Evolutionary conservation across 1,140 invertebrate species (phyloP).

Genomic region (Pomacea maculata): DNA sequence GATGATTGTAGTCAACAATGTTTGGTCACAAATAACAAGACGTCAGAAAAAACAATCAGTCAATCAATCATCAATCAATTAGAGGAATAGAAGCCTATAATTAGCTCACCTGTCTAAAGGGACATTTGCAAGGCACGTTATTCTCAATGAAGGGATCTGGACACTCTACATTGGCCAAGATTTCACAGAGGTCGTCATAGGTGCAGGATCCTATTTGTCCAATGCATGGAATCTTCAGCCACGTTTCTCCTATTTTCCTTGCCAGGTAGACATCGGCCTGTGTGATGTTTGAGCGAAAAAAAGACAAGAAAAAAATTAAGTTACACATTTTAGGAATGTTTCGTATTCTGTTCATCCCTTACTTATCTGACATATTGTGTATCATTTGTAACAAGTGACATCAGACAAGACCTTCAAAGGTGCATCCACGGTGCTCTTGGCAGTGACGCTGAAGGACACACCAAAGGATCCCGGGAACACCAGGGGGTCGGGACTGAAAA

Average conservation of each 20-base stretch:
- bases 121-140: constrained; percentile 42
- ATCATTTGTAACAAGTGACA: not conserved
- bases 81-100: not conserved
- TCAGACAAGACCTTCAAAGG: constrained; percentile 6
- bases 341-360: too few species aligned
- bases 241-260: constrained; percentile 28
- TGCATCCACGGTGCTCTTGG: not conserved
- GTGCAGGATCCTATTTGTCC: constrained; percentile 43
- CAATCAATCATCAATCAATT: not conserved
- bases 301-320: not conserved
- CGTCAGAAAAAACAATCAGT: not conserved
- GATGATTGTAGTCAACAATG: not conserved
- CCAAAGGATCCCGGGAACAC: constrained; percentile 22
- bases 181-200: constrained; percentile 41
- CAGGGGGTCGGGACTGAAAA: constrained; percentile 25
- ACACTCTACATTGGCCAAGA: constrained; percentile 32
- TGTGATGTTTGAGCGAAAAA: not conserved
- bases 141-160: constrained; percentile 28
- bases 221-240: constrained; percentile 43
- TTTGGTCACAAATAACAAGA: not conserved
- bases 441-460: constrained; percentile 10
- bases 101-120: constrained; percentile 37
- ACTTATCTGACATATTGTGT: too few species aligned
- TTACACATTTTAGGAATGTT: too few species aligned
- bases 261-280: constrained; percentile 17